Conservation (phyloP, 1,140 invertebrate genomes). For the Sarcophaga bullata region DNA sequence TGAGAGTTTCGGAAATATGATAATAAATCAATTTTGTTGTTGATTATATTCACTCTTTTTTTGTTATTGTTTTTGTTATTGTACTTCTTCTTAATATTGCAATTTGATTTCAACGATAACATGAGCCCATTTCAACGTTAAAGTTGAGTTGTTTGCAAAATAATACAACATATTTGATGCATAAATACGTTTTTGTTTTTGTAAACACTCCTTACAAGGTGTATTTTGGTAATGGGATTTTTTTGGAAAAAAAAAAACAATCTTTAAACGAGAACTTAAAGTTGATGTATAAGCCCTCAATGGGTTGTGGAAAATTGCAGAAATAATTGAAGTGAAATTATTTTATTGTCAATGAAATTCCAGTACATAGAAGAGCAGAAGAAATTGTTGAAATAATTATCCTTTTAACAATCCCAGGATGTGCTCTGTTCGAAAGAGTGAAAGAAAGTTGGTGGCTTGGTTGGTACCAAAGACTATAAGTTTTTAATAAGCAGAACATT, state of each 20-base stretch:
- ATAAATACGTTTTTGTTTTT: no score
- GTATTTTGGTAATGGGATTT: background rate
- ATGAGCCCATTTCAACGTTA: background rate
- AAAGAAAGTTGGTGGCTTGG: no score
- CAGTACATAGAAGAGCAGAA: no score
- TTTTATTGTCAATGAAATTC: no score
- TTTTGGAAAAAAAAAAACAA: background rate
- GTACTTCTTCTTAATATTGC: background rate
- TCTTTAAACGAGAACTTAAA: no score
- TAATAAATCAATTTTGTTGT: constrained; percentile 17
- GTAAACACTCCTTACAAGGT: background rate
- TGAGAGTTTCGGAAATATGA: constrained; percentile 18
- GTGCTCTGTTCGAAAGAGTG: no score
- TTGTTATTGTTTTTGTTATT: no score
- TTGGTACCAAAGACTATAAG: no score
- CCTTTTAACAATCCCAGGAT: no score
- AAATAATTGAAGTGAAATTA: background rate
- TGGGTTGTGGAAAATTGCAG: background rate
- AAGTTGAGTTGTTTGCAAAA: constrained; percentile 26
- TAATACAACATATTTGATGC: background rate
- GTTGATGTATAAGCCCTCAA: background rate
- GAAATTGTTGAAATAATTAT: no score
- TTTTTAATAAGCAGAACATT: no score
- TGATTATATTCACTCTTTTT: no score
- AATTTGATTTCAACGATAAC: background rate